Base-by-base conservation (phyloP, 2,888 invertebrate species). In the Hyposoter didymator region DNA sequence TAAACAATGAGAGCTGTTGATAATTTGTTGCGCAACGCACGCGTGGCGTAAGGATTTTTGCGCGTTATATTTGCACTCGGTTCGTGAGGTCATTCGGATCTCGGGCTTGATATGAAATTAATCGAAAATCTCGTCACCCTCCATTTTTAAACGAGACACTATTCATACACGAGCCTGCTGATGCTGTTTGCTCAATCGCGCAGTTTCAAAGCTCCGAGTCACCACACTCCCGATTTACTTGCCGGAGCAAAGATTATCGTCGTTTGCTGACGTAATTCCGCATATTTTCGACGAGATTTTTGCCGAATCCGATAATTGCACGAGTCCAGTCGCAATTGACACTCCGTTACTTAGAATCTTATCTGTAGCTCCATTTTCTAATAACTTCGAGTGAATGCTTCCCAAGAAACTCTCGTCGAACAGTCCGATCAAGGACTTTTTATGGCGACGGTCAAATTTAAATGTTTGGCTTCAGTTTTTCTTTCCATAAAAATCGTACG, bases 241-340 rank as follows among this genome's bases (percentile, higher is more conserved):
- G 64, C 64, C 49, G 47, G 64, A 76, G 64, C 59, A 43, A 62
- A 62, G 32, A 75, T 73, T 78, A n/a, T 64, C 67, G 39, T 67
- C 67, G 39, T 67, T 19, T 12, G 43, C 43, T 67, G 39, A 67
- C 39, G 39, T 43, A 43, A 67, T 67, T 19, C 2, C 39, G 43
- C 67, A 67, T 19, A 67, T 67, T 67, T 67, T 19, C 8, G 43
- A 19, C 43, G 19, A 22, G 6, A 17, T 39, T 67, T 78, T 67
- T 28, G 5, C 14, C 55, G 59, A 22, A 12, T 4, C 3, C 55
- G 22, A 55, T 22, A 22, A 28, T 35, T 6, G 12, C 12, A 55
- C 59, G 59, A 14, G 5, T 28, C 5, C 8, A 14, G 5, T 28
- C 14, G 28, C 28, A n/a, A n/a, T 59, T 4, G 10, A 22, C 10